Base-by-base conservation (phyloP, 2,888 invertebrate genomes). In the Callinectes sapidus region DNA sequence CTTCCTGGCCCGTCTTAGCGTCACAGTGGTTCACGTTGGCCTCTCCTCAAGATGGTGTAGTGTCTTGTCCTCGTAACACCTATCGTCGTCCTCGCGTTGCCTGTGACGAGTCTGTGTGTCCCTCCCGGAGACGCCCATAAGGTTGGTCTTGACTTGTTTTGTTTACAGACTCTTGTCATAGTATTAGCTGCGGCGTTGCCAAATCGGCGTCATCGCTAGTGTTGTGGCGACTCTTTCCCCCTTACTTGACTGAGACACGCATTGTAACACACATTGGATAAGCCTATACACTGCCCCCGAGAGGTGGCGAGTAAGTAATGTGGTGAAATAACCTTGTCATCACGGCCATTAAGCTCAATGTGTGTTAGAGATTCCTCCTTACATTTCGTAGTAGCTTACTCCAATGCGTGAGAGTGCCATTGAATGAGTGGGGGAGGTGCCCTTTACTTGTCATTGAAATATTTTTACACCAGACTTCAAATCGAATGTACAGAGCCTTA, bases 161-260 rank as follows among this genome's bases (percentile, higher is more conserved):
- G 94, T 94, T 94, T 94, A 93, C 91, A 85, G 91, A 87, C 90
- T 90, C 92, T 87, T 92, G 91, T 92, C 93, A 94, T 94, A 94
- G 94, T 94, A 94, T 92, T 91, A 93, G 87, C 55, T 92, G 93
- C 94, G 94, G 92, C 91, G 94, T 91, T 94, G 94, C 94, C 94
- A 93, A 89, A 61, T 92, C 92, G 81, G 18, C 92, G 55, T 91
- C 91, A 92, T 89, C 92, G 92, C 90, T 86, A 92, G 16, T 86
- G 87, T 92, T 92, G 90, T 87, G 90, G 86, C 28, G 39, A 39
- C 42, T 71, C 54, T 90, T 77, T 71, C 90, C 90, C 88, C 18
- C 54, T 87, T 48, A 66, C 39, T 55, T 35, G 55, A 55, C 77
- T 77, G 42, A 23, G 32, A 87, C 28, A 48, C 54, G 28, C 71